A percentile compares a stretch with the other conserved stretches of the same genome.
Evolutionary conservation across 1,140 invertebrate species (phyloP).

Genomic region (Pogonomyrmex barbatus): DNA sequence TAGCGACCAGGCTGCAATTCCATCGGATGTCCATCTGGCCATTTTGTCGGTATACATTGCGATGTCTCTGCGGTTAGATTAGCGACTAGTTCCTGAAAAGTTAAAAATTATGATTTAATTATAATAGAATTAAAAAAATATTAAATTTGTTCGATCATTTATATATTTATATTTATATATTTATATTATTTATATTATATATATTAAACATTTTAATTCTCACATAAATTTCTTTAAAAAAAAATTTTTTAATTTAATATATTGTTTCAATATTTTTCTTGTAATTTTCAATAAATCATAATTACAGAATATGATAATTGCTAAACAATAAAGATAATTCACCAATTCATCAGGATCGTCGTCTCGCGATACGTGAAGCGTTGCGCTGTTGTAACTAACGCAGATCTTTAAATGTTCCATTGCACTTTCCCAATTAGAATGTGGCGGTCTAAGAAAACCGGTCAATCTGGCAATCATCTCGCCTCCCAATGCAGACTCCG

Average conservation of each 20-base stretch:
- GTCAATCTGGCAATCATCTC: slow-evolving; percentile 91
- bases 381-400: slow-evolving; percentile 90
- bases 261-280: background rate
- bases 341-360: slow-evolving; percentile 82
- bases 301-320: slow-evolving; percentile 23
- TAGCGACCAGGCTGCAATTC: slow-evolving; percentile 87
- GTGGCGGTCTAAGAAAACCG: slow-evolving; percentile 93
- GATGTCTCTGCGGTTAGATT: slow-evolving; percentile 90
- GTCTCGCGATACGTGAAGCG: slow-evolving; percentile 86
- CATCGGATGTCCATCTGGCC: slow-evolving; percentile 87
- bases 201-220: background rate
- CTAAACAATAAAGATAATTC: slow-evolving; percentile 29
- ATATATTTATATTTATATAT: too few species aligned
- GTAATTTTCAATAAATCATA: slow-evolving; percentile 16
- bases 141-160: background rate
- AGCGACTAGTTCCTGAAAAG: slow-evolving; percentile 86
- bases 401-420: slow-evolving; percentile 91
- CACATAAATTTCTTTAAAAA: background rate
- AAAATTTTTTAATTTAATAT: background rate
- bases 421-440: slow-evolving; percentile 88
- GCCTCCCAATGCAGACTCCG: slow-evolving; percentile 89
- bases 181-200: too few species aligned
- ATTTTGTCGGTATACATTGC: slow-evolving; percentile 87
- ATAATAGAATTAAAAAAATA: background rate
- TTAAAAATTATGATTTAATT: slow-evolving; percentile 24